Percentiles rank a stretch among this genome's conserved stretches.
phyloP scores from a whole-genome alignment of 2,113 vertebrate genomes.

The Cololabis saira region DNA sequence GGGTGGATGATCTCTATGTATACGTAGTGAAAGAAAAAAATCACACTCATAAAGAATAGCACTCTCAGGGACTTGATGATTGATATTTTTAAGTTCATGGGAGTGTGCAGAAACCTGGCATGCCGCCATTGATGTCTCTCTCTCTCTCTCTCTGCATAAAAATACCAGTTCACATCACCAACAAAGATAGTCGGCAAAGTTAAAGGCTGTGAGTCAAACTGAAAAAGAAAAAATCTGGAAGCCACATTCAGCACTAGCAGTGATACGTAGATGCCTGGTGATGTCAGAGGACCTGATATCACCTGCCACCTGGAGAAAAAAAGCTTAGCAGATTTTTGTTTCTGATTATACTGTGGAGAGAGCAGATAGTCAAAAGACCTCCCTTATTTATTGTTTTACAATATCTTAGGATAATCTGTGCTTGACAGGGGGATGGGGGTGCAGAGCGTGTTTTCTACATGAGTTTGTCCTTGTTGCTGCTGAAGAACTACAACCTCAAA shows the following conservation, averaged over 20 bases:
- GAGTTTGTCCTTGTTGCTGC: constrained; percentile 41
- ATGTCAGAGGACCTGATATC: constrained; percentile 66
- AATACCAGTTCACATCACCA: constrained; percentile 44
- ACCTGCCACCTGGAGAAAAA: constrained; percentile 78
- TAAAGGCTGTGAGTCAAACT: constrained; percentile 49
- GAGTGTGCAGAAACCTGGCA: constrained; percentile 64
- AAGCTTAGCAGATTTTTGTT: constrained; percentile 62
- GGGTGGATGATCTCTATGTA: constrained; percentile 52
- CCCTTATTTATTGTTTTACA: constrained; percentile 75
- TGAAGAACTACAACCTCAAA: constrained; percentile 31
- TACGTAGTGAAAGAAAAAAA: constrained; percentile 23
- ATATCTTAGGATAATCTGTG: constrained; percentile 70
- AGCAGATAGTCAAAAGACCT: constrained; percentile 71
- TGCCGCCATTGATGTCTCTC: constrained; percentile 16
- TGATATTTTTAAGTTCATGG: constrained; percentile 58
- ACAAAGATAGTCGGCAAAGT: constrained; percentile 24
- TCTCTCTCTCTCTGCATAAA: constrained; percentile 28
- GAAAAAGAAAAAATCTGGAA: constrained; percentile 39
- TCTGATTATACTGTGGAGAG: constrained; percentile 68
- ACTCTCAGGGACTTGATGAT: constrained; percentile 33
- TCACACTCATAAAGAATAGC: constrained; percentile 36
- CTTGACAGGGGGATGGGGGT: constrained; percentile 76
- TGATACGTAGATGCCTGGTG: constrained; percentile 56
- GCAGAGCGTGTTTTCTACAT: constrained; percentile 44
- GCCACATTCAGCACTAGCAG: constrained; percentile 58